These are phyloP conservation scores for Penaeus vannamei DNA, from an alignment of 1,140 invertebrate genomes.

Conservation along the genomic window DNA sequence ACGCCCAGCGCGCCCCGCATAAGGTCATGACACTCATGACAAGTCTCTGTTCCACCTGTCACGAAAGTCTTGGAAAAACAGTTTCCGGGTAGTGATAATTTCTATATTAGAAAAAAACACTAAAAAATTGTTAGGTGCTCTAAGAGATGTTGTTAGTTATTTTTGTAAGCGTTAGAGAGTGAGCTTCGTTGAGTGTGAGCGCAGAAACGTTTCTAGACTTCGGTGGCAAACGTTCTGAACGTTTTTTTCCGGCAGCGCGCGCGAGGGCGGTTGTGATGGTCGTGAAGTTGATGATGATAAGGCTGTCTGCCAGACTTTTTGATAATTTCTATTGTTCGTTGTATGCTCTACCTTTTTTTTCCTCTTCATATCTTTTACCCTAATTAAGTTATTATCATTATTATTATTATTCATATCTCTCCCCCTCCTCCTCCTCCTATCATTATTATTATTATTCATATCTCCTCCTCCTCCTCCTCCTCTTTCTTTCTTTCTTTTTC, in stretches of 20 bases:
- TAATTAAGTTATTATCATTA: neutral
- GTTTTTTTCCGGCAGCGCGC: no score
- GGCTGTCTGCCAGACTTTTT: neutral
- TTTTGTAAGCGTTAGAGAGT: slow-evolving; percentile 38
- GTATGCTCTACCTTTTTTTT: neutral
- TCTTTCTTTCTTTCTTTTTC: neutral
- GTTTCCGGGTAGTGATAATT: neutral
- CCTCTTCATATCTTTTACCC: neutral
- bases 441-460: neutral
- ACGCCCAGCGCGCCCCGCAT: neutral
- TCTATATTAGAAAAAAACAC: neutral
- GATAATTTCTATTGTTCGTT: neutral
- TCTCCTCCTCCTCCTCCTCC: neutral
- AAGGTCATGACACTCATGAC: neutral
- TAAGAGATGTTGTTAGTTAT: slow-evolving; percentile 49
- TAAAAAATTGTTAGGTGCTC: slow-evolving; percentile 41
- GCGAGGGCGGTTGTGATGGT: no score
- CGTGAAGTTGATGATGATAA: no score
- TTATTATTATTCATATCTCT: neutral
- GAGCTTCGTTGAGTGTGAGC: neutral
- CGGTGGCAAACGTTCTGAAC: no score
- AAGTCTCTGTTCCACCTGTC: neutral
- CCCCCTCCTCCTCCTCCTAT: neutral
- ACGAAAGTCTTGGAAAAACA: neutral
- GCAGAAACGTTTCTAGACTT: neutral